phyloP scores from a whole-genome alignment of 2,888 invertebrate species.

The Andrena bicolor region DNA sequence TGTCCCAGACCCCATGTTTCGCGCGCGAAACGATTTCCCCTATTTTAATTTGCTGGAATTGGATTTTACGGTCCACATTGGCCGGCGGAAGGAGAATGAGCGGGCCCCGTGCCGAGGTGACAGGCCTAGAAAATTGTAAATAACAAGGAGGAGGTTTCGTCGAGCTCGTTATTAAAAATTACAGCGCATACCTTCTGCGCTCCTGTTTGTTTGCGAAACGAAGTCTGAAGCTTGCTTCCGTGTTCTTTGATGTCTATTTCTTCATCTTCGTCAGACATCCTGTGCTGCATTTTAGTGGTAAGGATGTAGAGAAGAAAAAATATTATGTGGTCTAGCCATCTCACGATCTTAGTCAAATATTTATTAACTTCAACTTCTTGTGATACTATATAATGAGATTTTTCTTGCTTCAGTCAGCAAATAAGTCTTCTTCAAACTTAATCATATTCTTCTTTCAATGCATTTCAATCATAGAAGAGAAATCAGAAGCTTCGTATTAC shows the following conservation, averaged over 20 bases:
- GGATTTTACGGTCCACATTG: constrained; percentile 31
- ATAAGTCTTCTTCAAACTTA: too few relatives aligned
- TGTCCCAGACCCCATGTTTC: neutral
- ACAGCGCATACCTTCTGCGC: neutral
- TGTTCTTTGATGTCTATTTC: too few relatives aligned
- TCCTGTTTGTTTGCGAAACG: neutral
- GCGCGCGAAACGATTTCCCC: constrained; percentile 10
- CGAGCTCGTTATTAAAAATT: constrained; percentile 18
- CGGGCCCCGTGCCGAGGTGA: neutral
- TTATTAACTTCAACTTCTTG: too few relatives aligned
- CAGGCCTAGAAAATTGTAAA: constrained; percentile 15
- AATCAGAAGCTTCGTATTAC: too few relatives aligned
- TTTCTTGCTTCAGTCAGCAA: too few relatives aligned
- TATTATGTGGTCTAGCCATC: too few relatives aligned
- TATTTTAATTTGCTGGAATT: constrained; percentile 35
- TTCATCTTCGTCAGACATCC: neutral
- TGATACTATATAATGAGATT: too few relatives aligned
- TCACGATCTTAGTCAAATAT: too few relatives aligned
- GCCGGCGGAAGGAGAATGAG: constrained; percentile 17
- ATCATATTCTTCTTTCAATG: too few relatives aligned
- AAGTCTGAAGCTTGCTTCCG: neutral
- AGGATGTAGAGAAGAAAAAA: too few relatives aligned
- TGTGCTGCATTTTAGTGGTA: neutral
- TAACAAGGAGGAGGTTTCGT: neutral
- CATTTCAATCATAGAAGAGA: too few relatives aligned